Base-by-base conservation (phyloP, 2,888 invertebrate genomes). In the Tachina lurida region DNA sequence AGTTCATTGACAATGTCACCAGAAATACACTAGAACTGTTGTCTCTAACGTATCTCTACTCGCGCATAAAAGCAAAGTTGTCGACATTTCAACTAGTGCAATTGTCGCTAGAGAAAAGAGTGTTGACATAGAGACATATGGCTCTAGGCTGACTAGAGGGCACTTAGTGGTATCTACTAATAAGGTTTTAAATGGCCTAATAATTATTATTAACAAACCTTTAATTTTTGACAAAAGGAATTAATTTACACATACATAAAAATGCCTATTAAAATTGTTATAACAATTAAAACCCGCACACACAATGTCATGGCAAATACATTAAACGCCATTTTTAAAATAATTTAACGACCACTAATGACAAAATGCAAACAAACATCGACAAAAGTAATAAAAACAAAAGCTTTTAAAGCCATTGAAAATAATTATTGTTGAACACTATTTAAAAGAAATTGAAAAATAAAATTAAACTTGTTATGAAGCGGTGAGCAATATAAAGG, bases 281-380 rank as follows among this genome's bases (percentile, higher is more conserved):
- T 45, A 65, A 49, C 71, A 79, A 79, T 79, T 63, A 79, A 67
- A 74, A 19, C 13, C 62, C 31, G 43, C 45, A 70, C 31, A 52
- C 45, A 70, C n/a, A 41, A 67, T 19, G 54, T 54, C 52, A 12
- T 12, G 2, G 56, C 74, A 60, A n/a, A 52, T 22, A 67, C 65
- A 67, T 67, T 83, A 73, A 83, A 78, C 41, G 54, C 71, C 71
- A 83, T 60, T 75, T 17, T 19, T 68, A 60, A 67, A 73, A 83
- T 67, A 67, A 83, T 65, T 73, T 73, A 67, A 60, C 65, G 39
- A 60, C 67, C 52, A 43, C 71, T 73, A 71, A 47, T 60, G 17
- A 31, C 60, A 68, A 68, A 17, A 22, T 12, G 41, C 54, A 49
- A 70, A 63, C 58, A 68, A 74, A 54, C 47, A 52, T 2, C 15